Percentiles rank a stretch among this genome's conserved stretches.
phyloP scores from a whole-genome alignment of 2,113 vertebrate genomes.

The Empidonax traillii region DNA sequence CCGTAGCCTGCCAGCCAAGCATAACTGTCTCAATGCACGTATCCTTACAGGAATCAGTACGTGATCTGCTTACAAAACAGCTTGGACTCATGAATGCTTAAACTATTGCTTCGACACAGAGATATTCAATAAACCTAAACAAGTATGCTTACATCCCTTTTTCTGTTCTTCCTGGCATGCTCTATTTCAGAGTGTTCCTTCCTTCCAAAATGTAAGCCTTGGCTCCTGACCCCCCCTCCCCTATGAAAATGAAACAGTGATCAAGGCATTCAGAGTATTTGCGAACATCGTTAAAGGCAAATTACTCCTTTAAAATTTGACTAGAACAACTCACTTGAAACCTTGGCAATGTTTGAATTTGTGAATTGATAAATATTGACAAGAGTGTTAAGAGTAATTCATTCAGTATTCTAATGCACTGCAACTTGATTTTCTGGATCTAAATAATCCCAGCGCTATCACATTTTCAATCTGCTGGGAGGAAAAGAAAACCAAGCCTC shows the following conservation, averaged over 20 bases:
- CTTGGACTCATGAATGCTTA: background rate
- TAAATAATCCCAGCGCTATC: background rate
- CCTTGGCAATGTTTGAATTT: background rate
- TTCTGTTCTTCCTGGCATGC: background rate
- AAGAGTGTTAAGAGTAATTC: background rate
- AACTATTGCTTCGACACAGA: background rate
- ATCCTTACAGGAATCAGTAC: background rate
- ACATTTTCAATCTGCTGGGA: background rate
- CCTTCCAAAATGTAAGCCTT: background rate
- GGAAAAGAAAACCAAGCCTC: background rate
- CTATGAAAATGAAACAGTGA: background rate
- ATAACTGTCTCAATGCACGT: background rate
- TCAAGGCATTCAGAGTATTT: background rate
- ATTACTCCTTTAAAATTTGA: slow-evolving; percentile 2
- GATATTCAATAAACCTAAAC: background rate
- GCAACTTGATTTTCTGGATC: background rate
- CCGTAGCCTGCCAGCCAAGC: background rate
- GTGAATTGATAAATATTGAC: background rate
- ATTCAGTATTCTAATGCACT: background rate
- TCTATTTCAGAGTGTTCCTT: background rate
- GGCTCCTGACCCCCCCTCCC: background rate
- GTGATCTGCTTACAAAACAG: background rate
- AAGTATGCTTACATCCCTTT: background rate
- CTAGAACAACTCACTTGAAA: background rate
- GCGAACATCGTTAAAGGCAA: background rate